Evolutionary conservation across 64 coral and sea anemone species (phyloP), one percentile per base, ranked within the genome.

Genomic region (Montipora capricornis): DNA sequence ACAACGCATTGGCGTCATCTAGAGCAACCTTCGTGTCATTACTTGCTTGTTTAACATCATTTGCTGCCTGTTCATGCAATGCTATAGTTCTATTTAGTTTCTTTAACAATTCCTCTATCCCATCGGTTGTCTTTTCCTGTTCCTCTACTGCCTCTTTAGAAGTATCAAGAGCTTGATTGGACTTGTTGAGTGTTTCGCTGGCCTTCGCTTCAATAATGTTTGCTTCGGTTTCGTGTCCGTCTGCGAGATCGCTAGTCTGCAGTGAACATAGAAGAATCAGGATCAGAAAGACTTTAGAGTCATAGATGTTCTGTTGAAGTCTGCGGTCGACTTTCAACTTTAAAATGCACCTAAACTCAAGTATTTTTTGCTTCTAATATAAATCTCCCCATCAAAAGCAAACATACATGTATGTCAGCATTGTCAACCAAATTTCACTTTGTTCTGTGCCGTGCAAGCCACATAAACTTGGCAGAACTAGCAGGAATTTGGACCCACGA

Each of bases 211-310:
- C 87, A 47, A 98, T 93, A n/a, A 91, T 14, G 17, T 92, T 71
- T 3, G 94, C 94, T 55, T 98, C 94, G 14, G 12, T 78, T 91
- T 95, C 91, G 58, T 98, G 97, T 59, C 83, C 91, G 44, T 79
- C 93, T 3, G 97, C 91, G 17, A 98, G 83, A 26, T 88, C 55
- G 29, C 48, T 93, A 4, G 91, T 91, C 97, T 98, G 67, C 48
- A 89, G 53, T 8, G 6, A 57, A 57, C 53, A 57, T 8, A 57
- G 53, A 8, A 57, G 53, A 57, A 3, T 57, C 53, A 57, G 6
- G 53, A 57, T 5, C 53, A 57, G 53, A 57, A 37, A 57, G 11
- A 2, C 37, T 37, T 37, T 37, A 37, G 37, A 37, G 37, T 37
- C 37, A 37, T 37, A 37, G 37, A 37, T 37, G 37, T 37, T 37